These are phyloP conservation scores for Micrasema minimum DNA, from an alignment of 1,140 invertebrate genomes.

Conservation along the genomic window DNA sequence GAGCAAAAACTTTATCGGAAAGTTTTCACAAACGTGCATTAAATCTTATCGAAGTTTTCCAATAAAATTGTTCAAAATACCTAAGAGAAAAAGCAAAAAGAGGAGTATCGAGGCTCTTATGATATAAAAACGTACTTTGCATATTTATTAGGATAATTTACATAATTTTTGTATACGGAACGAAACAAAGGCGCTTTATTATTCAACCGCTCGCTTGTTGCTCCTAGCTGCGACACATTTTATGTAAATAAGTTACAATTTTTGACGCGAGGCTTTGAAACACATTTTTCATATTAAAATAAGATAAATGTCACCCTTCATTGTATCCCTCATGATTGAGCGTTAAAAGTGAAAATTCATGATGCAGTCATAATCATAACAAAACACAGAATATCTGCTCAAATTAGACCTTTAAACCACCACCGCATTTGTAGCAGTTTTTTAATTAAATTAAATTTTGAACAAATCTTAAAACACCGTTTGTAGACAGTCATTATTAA, in stretches of 20 bases:
- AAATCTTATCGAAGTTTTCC: constrained; percentile 7
- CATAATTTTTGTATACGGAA: constrained; percentile 30
- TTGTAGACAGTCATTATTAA: too few relatives aligned
- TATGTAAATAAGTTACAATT: constrained; percentile 29
- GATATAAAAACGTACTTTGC: constrained; percentile 17
- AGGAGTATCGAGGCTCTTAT: constrained; percentile 1
- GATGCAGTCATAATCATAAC: background rate
- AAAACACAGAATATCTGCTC: too few relatives aligned
- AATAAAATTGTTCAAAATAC: constrained; percentile 23
- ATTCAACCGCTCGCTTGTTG: constrained; percentile 32
- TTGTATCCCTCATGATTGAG: constrained; percentile 11
- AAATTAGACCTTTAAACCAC: too few relatives aligned
- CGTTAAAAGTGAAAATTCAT: background rate
- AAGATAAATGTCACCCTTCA: constrained; percentile 13
- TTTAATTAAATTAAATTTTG: too few relatives aligned
- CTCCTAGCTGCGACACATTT: constrained; percentile 17
- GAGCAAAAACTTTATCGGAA: too few relatives aligned
- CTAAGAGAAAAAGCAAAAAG: background rate
- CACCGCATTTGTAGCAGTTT: too few relatives aligned
- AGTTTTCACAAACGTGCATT: background rate
- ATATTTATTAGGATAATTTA: constrained; percentile 29
- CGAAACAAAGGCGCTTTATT: constrained; percentile 33
- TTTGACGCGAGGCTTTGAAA: constrained; percentile 22
- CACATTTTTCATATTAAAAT: constrained; percentile 26
- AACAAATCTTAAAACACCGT: too few relatives aligned